These are phyloP conservation scores for Brachypalpus laphriformis DNA, from an alignment of 2,888 invertebrate species.

Conservation along the genomic window DNA sequence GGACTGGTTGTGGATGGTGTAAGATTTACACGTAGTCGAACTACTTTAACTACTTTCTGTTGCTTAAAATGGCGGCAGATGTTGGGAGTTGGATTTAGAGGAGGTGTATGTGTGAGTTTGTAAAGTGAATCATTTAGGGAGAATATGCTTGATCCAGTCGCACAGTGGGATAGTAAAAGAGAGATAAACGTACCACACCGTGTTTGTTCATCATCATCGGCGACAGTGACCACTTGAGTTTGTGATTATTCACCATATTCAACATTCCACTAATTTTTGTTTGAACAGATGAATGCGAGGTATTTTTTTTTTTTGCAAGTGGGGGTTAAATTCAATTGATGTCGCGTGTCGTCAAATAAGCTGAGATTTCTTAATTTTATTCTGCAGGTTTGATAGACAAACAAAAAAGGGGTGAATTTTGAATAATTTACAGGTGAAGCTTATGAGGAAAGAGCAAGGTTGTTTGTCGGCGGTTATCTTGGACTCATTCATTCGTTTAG, in stretches of 20 bases:
- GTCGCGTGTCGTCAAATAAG: conserved; percentile 55
- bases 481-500: not conserved
- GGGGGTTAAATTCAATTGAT: conserved; percentile 28
- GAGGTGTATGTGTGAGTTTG: conserved; percentile 15
- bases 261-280: conserved; percentile 55
- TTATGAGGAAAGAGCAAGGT: not conserved
- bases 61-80: conserved; percentile 69
- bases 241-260: conserved; percentile 55
- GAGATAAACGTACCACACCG: conserved; percentile 26
- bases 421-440: not conserved
- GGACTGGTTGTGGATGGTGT: not conserved
- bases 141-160: conserved; percentile 19
- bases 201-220: conserved; percentile 29
- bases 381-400: not conserved
- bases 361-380: conserved; percentile 8
- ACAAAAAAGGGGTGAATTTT: not conserved
- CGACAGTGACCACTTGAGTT: conserved; percentile 49
- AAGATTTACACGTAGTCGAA: conserved; percentile 19
- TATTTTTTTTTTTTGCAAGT: conserved; percentile 27
- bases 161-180: not conserved
- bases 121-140: conserved; percentile 58
- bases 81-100: conserved; percentile 17
- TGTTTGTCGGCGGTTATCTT: not conserved
- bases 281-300: conserved; percentile 42
- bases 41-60: conserved; percentile 8